Conservation (phyloP, 2,797 vertebrate species). For the Acridotheres tristis region DNA sequence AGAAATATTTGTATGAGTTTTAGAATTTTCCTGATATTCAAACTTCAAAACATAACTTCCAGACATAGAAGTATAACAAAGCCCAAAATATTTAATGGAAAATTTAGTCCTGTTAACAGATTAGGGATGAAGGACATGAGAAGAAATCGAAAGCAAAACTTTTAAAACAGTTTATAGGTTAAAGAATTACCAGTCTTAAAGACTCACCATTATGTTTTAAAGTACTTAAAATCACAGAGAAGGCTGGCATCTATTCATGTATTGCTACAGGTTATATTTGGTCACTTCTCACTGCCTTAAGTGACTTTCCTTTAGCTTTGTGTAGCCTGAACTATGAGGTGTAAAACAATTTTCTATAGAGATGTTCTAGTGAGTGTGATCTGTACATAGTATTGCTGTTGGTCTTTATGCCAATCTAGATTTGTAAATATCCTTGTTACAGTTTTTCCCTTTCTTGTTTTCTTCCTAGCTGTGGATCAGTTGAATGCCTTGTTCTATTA, state of each 20-base stretch:
- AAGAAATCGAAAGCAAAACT: neutral
- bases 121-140: neutral
- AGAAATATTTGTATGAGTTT: neutral
- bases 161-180: neutral
- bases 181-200: neutral
- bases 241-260: neutral
- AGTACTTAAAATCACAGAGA: neutral
- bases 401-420: neutral
- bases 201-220: neutral
- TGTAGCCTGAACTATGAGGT: neutral
- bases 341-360: neutral
- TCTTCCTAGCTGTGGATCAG: conserved; percentile 90
- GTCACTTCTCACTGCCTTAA: neutral
- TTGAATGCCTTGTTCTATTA: conserved; percentile 94
- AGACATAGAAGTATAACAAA: neutral
- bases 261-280: neutral
- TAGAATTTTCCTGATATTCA: neutral
- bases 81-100: neutral
- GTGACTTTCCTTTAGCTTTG: neutral
- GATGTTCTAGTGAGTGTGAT: neutral
- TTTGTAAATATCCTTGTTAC: neutral
- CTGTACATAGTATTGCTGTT: neutral
- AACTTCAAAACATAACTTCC: neutral
- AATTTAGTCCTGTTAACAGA: neutral
- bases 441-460: neutral